Percentiles rank a stretch among this genome's conserved stretches.
Conservation (phyloP, 2,888 invertebrate species). For the Prosopocoilus inquinatus region DNA sequence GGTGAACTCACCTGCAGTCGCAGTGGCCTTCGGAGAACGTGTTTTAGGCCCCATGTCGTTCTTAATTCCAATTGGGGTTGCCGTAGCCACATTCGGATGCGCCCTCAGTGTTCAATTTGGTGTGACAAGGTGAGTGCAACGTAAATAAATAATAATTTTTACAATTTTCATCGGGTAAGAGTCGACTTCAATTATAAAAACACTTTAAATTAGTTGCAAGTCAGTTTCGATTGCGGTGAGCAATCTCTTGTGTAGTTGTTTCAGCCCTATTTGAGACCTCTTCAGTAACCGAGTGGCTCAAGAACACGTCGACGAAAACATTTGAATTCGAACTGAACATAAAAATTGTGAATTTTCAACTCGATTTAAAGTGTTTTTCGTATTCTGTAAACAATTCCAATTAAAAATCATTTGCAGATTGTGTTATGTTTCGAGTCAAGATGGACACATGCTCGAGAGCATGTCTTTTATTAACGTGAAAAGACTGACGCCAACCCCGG, state of each 20-base stretch:
- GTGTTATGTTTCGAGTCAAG: conserved; percentile 79
- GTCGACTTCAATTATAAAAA: not conserved
- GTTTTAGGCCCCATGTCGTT: conserved; percentile 66
- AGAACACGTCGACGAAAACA: too few relatives aligned
- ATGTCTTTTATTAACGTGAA: conserved; percentile 76
- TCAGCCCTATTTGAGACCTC: too few relatives aligned
- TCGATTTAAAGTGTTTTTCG: too few relatives aligned
- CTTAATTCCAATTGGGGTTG: conserved; percentile 73
- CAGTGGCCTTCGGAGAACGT: conserved; percentile 68
- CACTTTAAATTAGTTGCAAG: too few relatives aligned
- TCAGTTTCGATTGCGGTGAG: too few relatives aligned
- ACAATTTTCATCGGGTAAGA: too few relatives aligned
- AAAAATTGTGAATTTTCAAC: too few relatives aligned
- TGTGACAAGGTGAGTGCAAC: conserved; percentile 58
- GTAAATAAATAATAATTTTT: conserved; percentile 8
- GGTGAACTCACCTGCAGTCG: conserved; percentile 73
- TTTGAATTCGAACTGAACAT: too few relatives aligned
- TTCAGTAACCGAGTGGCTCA: too few relatives aligned
- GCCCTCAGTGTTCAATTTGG: conserved; percentile 76
- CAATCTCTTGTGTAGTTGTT: too few relatives aligned
- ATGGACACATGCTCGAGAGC: conserved; percentile 76
- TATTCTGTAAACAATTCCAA: too few relatives aligned
- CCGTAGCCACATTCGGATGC: conserved; percentile 75
- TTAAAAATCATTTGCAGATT: conserved; percentile 55
- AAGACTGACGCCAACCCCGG: conserved; percentile 75